phyloP scores from a whole-genome alignment of 2,888 invertebrate genomes.

The Strigamia crassipes region DNA sequence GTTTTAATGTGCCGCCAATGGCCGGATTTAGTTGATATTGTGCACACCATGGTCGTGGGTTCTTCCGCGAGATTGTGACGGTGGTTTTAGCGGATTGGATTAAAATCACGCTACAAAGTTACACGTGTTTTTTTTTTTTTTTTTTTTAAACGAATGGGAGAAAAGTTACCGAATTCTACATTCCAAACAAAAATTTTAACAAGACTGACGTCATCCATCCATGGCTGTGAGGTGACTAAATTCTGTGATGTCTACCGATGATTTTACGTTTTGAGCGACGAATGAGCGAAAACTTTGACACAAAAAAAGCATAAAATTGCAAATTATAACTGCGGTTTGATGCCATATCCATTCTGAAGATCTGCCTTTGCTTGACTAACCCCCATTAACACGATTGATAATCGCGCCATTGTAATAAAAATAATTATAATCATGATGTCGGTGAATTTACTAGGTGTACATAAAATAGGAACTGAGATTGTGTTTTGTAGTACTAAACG shows the following conservation, averaged over 20 bases:
- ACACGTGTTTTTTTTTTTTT: not conserved
- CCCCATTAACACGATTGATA: not conserved
- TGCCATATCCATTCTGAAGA: constrained; percentile 22
- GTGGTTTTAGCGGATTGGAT: not conserved
- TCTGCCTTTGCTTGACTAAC: constrained; percentile 3
- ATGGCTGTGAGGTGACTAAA: constrained; percentile 21
- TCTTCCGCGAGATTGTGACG: constrained; percentile 1
- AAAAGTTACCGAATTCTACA: not conserved
- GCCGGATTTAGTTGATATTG: constrained; percentile 77
- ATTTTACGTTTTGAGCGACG: not conserved
- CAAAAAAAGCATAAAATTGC: not conserved
- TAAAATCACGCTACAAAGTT: not conserved
- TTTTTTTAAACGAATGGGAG: not conserved
- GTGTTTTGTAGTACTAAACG: not conserved
- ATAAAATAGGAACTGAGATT: not conserved
- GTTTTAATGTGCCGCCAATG: constrained; percentile 85
- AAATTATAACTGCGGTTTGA: not conserved
- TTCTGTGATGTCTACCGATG: constrained; percentile 3
- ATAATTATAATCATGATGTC: constrained; percentile 6
- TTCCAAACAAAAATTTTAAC: not conserved
- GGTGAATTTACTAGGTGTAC: not conserved
- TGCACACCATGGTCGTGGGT: constrained; percentile 2
- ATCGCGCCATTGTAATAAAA: constrained; percentile 13
- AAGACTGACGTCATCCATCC: not conserved
- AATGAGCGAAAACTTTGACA: not conserved